Evolutionary conservation across 2,888 invertebrate genomes (phyloP).

Genomic region (Zhuqinia jingwanae): DNA sequence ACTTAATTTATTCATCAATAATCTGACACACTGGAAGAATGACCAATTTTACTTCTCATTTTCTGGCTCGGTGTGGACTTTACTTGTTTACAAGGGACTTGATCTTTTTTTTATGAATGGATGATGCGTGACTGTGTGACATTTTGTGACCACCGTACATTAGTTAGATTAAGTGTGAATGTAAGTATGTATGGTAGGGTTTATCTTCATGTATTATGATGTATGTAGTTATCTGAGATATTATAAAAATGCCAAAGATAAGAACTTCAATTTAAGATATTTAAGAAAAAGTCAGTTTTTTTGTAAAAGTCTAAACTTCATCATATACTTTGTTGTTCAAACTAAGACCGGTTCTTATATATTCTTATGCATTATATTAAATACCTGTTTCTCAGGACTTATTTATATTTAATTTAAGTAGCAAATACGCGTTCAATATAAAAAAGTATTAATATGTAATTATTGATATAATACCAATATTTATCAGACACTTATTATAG

Average conservation of each 20-base stretch:
- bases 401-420: background rate
- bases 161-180: background rate
- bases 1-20: constrained; percentile 23
- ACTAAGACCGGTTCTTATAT: constrained; percentile 32
- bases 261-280: background rate
- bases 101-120: background rate
- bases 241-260: constrained; percentile 48
- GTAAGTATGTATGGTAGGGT: too few relatives aligned
- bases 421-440: background rate
- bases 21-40: background rate
- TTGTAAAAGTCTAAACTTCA: constrained; percentile 8
- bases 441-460: constrained; percentile 19
- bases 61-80: background rate
- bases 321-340: constrained; percentile 12
- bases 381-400: background rate
- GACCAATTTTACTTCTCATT: background rate
- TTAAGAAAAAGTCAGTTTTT: background rate
- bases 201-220: background rate
- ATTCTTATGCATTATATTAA: background rate
- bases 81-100: background rate
- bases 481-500: too few relatives aligned
- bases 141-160: background rate
- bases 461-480: constrained; percentile 11
- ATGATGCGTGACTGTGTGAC: constrained; percentile 29
- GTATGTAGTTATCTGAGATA: background rate